phyloP scores from a whole-genome alignment of 2,888 invertebrate genomes.

The Euclidia mi region DNA sequence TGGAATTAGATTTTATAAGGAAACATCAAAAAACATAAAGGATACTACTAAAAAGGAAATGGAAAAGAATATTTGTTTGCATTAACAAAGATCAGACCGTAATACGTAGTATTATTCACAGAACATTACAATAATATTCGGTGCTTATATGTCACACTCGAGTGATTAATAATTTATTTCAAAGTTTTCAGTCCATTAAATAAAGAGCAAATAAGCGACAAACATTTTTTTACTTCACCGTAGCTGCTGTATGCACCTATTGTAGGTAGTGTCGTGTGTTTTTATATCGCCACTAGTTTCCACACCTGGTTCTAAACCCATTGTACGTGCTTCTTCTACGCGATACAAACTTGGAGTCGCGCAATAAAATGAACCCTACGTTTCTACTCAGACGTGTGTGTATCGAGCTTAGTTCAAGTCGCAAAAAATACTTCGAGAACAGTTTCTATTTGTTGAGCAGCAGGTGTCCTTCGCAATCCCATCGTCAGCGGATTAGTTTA shows the following conservation, averaged over 20 bases:
- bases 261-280: constrained; percentile 18
- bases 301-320: constrained; percentile 38
- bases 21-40: background rate
- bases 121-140: background rate
- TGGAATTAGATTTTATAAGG: background rate
- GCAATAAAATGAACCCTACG: too few species aligned
- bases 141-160: constrained; percentile 1
- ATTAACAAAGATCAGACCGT: background rate
- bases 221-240: background rate
- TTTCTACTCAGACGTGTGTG: too few species aligned
- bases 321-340: constrained; percentile 38
- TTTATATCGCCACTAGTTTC: constrained; percentile 28
- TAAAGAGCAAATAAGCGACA: background rate
- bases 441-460: too few species aligned
- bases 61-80: background rate
- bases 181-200: constrained; percentile 4
- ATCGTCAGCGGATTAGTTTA: too few species aligned
- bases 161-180: too few species aligned
- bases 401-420: too few species aligned
- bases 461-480: too few species aligned
- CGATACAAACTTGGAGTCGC: too few species aligned
- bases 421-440: too few species aligned
- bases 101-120: background rate
- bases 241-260: constrained; percentile 4
- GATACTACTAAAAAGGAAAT: background rate